Evolutionary conservation across 1,140 invertebrate species (phyloP).

Genomic region (Aethina tumida): DNA sequence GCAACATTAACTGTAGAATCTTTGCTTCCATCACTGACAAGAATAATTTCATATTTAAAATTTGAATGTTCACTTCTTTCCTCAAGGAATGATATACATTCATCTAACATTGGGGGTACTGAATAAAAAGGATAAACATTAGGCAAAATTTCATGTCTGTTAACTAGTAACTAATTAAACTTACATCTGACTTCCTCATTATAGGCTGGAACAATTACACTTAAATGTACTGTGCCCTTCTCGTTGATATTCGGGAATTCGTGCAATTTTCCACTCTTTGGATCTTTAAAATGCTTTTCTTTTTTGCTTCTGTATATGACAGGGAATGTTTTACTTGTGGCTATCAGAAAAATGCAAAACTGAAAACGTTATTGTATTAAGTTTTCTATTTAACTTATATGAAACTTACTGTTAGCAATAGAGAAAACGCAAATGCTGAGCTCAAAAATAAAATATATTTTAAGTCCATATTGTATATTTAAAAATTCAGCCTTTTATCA

Average conservation of each 20-base stretch:
- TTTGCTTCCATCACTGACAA: constrained; percentile 92
- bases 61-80: constrained; percentile 41
- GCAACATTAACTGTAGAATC: constrained; percentile 78
- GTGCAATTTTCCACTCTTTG: constrained; percentile 42
- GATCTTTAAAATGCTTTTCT: constrained; percentile 69
- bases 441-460: constrained; percentile 20
- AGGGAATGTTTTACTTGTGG: constrained; percentile 57
- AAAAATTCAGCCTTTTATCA: too few relatives aligned
- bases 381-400: background rate
- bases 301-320: constrained; percentile 53
- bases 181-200: constrained; percentile 88
- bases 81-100: constrained; percentile 77
- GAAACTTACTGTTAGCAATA: constrained; percentile 25
- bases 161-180: constrained; percentile 29
- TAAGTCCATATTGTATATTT: constrained; percentile 15
- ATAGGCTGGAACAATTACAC: constrained; percentile 92
- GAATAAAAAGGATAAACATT: constrained; percentile 32
- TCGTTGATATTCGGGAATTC: constrained; percentile 70
- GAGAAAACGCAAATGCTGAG: constrained; percentile 23
- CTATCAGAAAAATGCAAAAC: constrained; percentile 47
- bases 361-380: constrained; percentile 32
- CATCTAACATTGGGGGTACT: constrained; percentile 90
- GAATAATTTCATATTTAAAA: constrained; percentile 88
- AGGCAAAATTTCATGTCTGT: constrained; percentile 13
- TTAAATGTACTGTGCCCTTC: constrained; percentile 57